These are phyloP conservation scores for Luidia sarsii DNA, from an alignment of 53 echinoderm and acorn worm genomes.

Conservation along the genomic window DNA sequence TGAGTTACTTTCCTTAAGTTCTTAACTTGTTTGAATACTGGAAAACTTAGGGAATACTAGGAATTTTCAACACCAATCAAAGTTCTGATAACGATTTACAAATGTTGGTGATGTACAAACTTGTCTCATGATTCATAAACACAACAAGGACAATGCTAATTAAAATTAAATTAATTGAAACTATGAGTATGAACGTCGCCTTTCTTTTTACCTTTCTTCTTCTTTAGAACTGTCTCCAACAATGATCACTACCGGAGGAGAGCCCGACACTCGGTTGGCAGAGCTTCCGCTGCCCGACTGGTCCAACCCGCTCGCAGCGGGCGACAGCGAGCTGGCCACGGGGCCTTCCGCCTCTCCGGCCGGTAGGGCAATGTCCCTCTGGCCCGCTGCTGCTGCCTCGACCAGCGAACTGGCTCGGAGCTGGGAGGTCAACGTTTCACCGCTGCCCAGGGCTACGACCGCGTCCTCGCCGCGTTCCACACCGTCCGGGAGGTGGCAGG, in stretches of 20 bases:
- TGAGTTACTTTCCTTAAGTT: no score
- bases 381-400: not conserved
- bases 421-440: not conserved
- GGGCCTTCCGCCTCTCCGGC: not conserved
- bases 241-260: constrained; percentile 20
- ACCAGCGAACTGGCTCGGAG: not conserved
- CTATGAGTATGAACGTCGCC: not conserved
- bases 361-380: not conserved
- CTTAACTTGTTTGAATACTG: no score
- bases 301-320: constrained; percentile 2
- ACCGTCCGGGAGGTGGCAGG: not conserved
- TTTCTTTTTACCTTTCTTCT: constrained; percentile 19
- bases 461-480: constrained; percentile 29
- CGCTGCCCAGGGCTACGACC: not conserved
- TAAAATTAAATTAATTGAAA: not conserved
- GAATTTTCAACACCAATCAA: no score
- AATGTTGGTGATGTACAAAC: no score
- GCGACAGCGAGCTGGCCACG: constrained; percentile 1
- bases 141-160: no score
- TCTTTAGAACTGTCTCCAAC: not conserved
- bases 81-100: no score
- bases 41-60: no score
- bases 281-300: not conserved
- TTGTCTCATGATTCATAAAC: no score
- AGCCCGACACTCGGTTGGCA: constrained; percentile 9